phyloP scores from a whole-genome alignment of 2,797 vertebrate genomes.

The Sebastes vulpes region DNA sequence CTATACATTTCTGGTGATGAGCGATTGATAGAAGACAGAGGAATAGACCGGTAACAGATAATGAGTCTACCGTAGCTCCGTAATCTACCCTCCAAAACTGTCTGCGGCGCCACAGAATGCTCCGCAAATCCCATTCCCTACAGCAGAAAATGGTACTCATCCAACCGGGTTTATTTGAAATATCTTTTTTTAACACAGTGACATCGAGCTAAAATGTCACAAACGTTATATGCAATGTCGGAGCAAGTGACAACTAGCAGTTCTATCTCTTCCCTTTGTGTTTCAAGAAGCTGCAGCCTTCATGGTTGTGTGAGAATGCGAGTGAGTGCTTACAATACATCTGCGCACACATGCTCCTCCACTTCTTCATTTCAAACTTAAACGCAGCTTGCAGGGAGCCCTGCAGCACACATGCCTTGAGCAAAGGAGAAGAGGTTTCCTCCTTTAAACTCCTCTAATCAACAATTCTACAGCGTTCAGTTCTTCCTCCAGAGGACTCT shows the following conservation, averaged over 20 bases:
- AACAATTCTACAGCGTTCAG: constrained; percentile 45
- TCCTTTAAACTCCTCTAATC: constrained; percentile 50
- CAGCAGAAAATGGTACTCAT: no score
- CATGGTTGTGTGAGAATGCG: not conserved
- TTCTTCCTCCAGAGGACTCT: constrained; percentile 28
- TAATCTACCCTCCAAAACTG: no score
- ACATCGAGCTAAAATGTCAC: not conserved
- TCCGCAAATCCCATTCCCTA: no score
- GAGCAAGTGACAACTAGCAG: not conserved
- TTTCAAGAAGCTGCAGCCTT: not conserved
- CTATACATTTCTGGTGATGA: no score
- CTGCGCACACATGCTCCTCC: constrained; percentile 27
- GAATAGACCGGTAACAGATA: no score
- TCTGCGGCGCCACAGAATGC: no score
- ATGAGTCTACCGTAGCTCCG: no score
- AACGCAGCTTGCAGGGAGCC: constrained; percentile 66
- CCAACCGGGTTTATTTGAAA: not conserved
- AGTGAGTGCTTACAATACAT: not conserved
- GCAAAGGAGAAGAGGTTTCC: constrained; percentile 37
- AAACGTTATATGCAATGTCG: not conserved
- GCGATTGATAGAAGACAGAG: no score
- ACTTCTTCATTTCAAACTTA: constrained; percentile 63
- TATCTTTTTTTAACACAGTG: not conserved
- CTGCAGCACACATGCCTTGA: constrained; percentile 56
- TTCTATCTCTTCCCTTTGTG: not conserved